These are phyloP conservation scores for Enteromius unitaeniatus DNA, from an alignment of 2,797 vertebrate genomes.

Conservation along the genomic window DNA sequence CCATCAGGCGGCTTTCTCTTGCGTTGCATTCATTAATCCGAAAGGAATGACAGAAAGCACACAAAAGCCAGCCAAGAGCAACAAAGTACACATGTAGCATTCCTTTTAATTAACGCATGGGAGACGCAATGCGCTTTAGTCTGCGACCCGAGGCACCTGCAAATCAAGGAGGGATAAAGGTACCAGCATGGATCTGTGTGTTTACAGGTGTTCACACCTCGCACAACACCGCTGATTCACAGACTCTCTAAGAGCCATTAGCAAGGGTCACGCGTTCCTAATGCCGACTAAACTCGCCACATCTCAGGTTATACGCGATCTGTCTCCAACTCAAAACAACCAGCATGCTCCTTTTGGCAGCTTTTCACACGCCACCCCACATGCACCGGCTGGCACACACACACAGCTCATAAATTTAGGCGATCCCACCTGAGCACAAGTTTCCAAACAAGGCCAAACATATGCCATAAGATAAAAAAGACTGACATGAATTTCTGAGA, in stretches of 20 bases:
- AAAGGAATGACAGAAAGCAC: slow-evolving; percentile 11
- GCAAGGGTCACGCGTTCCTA: slow-evolving; percentile 25
- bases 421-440: slow-evolving; percentile 65
- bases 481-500: slow-evolving; percentile 49
- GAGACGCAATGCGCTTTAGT: slow-evolving; percentile 45
- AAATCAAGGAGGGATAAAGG: slow-evolving; percentile 55
- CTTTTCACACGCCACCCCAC: slow-evolving; percentile 54
- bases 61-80: slow-evolving; percentile 8
- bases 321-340: slow-evolving; percentile 64
- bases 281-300: slow-evolving; percentile 57
- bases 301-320: slow-evolving; percentile 57
- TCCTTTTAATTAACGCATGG: slow-evolving; percentile 56
- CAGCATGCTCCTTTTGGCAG: slow-evolving; percentile 52
- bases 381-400: slow-evolving; percentile 41
- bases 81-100: slow-evolving; percentile 52
- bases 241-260: slow-evolving; percentile 50
- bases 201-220: slow-evolving; percentile 59
- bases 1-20: slow-evolving; percentile 43
- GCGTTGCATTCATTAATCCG: slow-evolving; percentile 36
- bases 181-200: slow-evolving; percentile 59
- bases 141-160: slow-evolving; percentile 48
- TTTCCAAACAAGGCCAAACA: slow-evolving; percentile 76
- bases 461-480: slow-evolving; percentile 60
- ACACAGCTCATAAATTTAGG: slow-evolving; percentile 37
- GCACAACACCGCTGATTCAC: slow-evolving; percentile 40